Conservation (phyloP, 2,888 invertebrate species). For the Folsomia manolachei region DNA sequence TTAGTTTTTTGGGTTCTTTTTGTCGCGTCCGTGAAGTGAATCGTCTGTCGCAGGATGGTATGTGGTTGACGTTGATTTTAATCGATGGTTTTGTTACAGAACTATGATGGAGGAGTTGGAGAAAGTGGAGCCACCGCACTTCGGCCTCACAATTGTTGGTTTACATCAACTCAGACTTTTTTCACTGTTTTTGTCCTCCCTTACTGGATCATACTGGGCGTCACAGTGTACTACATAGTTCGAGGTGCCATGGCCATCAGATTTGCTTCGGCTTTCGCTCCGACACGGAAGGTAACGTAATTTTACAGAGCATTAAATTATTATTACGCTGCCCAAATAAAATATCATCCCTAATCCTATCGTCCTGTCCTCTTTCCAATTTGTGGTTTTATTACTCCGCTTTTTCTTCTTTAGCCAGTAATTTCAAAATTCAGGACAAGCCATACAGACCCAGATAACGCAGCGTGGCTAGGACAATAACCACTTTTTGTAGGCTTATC, state of each 20-base stretch:
- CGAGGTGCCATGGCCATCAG: conserved; percentile 48
- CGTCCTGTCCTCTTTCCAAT: no score
- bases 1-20: not conserved
- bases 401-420: no score
- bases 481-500: no score
- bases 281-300: conserved; percentile 44
- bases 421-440: no score
- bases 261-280: conserved; percentile 48
- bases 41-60: not conserved
- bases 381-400: no score
- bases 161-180: conserved; percentile 46
- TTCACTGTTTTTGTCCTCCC: conserved; percentile 47
- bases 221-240: conserved; percentile 48
- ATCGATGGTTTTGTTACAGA: conserved; percentile 27
- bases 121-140: conserved; percentile 43
- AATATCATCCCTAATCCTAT: no score
- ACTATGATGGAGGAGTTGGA: conserved; percentile 42
- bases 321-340: no score
- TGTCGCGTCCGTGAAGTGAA: not conserved
- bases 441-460: no score
- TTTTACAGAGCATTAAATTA: no score
- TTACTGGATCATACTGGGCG: conserved; percentile 46
- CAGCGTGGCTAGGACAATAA: no score
- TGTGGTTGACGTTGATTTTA: not conserved
- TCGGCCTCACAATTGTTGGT: conserved; percentile 50